Base-by-base conservation (phyloP, 2,797 vertebrate species). In the Emydoidea blandingii region DNA sequence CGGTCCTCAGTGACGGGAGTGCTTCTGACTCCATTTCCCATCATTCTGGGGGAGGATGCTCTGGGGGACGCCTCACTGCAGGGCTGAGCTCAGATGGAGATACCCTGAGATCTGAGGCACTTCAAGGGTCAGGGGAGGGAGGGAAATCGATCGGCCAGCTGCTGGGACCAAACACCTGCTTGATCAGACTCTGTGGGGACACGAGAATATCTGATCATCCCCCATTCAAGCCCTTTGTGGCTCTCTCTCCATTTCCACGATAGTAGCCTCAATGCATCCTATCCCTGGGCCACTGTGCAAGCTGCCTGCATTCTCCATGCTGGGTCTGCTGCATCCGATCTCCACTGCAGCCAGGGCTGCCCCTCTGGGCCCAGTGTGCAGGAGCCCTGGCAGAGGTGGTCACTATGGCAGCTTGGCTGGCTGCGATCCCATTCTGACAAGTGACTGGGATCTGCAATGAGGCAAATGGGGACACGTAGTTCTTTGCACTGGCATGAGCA, bases 401-500 rank as follows among this genome's bases (percentile, higher is more conserved):
- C 0, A 0, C 91, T 90, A 82, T 91, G 3, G 92, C 92, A 95
- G 94, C 86, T 91, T 12, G 49, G 54, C 79, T 95, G 90, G 78
- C 94, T 93, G 0, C 0, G 2, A 5, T 87, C 90, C 90, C 6
- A 0, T 83, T 76, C 91, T 44, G 0, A 47, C 0, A 0, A 49
- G 74, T 86, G 84, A 79, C 89, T 81, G 83, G 87, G 65, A 83
- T 18, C 54, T 27, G 74, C 27, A 44, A 16, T 94, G 93, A 93
- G 88, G 85, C 94, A 78, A 93, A 78, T 1, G 0, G 57, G 81
- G 65, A 81, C 4, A 0, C 6, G 18, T 80, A 5, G 8, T 85
- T 92, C 57, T 91, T 94, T 92, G 52, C 87, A 62, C 93, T 80
- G 92, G 84, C 72, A 25, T 74, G 47, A 81, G 44, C 82, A 8